These are phyloP conservation scores for Notodonta ziczac DNA, from an alignment of 2,888 invertebrate genomes.

Conservation along the genomic window DNA sequence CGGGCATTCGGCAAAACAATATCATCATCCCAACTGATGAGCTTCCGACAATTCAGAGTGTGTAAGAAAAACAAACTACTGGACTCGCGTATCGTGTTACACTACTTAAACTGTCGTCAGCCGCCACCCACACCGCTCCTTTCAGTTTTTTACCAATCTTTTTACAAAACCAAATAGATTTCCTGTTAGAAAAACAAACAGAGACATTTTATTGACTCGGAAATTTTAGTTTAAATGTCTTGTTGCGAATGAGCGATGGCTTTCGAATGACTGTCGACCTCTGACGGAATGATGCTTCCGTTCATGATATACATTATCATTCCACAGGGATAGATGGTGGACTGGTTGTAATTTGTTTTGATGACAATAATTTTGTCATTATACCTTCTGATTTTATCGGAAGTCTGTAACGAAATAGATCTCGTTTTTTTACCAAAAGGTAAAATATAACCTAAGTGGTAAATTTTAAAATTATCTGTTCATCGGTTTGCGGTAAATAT, in stretches of 20 bases:
- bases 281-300: conserved; percentile 65
- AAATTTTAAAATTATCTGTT: conserved; percentile 58
- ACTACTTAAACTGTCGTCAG: conserved; percentile 83
- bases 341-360: conserved; percentile 24
- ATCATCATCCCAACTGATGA: conserved; percentile 56
- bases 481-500: conserved; percentile 73
- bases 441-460: background rate
- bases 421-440: conserved; percentile 12
- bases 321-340: conserved; percentile 18
- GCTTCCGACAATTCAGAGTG: conserved; percentile 72
- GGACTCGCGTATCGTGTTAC: conserved; percentile 75
- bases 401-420: background rate
- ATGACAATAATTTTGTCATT: conserved; percentile 40
- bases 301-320: conserved; percentile 46
- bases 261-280: conserved; percentile 73
- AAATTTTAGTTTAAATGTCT: conserved; percentile 72
- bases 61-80: conserved; percentile 74
- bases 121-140: conserved; percentile 75
- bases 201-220: conserved; percentile 75
- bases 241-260: conserved; percentile 79
- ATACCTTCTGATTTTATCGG: conserved; percentile 14
- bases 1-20: conserved; percentile 59
- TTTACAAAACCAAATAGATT: conserved; percentile 77
- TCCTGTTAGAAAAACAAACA: conserved; percentile 84
- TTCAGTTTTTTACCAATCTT: conserved; percentile 69